A percentile compares a stretch with the other conserved stretches of the same genome.
phyloP scores from a whole-genome alignment of 2,113 vertebrate genomes.

The Plestiodon gilberti region DNA sequence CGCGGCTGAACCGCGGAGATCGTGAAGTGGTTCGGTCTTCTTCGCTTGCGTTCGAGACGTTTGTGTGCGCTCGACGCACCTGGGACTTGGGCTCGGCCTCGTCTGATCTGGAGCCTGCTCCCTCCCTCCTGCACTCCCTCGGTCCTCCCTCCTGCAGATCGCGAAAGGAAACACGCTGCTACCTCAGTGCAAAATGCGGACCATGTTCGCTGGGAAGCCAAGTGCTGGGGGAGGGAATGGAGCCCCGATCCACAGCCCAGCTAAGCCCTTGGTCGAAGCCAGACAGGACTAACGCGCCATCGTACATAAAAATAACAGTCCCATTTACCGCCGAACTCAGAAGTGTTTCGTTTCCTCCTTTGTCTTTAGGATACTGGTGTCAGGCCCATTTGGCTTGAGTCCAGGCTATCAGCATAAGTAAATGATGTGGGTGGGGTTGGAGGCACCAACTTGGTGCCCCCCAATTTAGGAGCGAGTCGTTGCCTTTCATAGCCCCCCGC shows the following conservation, averaged over 20 bases:
- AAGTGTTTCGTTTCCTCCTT: no score
- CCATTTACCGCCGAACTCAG: no score
- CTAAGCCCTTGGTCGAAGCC: not conserved
- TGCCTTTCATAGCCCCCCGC: not conserved
- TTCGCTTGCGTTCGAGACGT: no score
- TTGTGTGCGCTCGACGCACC: not conserved
- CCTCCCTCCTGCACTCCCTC: conserved; percentile 42
- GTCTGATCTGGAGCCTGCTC: conserved; percentile 74
- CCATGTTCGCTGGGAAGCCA: conserved; percentile 76
- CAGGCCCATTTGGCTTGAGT: no score
- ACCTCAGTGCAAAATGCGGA: conserved; percentile 80
- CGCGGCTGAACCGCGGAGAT: not conserved
- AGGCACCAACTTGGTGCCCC: no score
- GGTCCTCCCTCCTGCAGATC: conserved; percentile 52
- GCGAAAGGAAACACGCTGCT: conserved; percentile 78
- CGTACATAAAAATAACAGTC: not conserved
- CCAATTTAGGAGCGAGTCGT: no score
- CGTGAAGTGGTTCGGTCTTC: not conserved
- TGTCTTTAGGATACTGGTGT: no score
- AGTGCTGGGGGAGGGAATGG: conserved; percentile 52
- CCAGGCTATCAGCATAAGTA: no score
- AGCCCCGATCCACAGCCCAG: not conserved
- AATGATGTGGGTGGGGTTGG: no score
- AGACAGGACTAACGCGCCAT: not conserved
- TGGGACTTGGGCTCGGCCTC: conserved; percentile 34